Base-by-base conservation (phyloP, 2,113 vertebrate genomes). In the Scolopax mira region DNA sequence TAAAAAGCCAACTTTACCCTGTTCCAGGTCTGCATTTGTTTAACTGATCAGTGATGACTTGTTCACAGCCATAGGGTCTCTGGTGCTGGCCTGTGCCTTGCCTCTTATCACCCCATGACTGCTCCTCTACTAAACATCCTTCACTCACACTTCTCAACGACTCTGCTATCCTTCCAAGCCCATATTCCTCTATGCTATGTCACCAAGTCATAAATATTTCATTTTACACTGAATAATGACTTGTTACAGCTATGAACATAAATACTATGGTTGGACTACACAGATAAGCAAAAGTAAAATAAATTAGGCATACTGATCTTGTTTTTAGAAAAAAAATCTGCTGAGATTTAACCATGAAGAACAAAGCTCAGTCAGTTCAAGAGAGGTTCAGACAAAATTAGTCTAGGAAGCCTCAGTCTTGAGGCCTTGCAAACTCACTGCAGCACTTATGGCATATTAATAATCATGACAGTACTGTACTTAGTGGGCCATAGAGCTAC, bases 311-410 rank as follows among this genome's bases (percentile, higher is more conserved):
- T 6, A 84, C 19, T 5, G n/a, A 85, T 51, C 48, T 90, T 19
- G n/a, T 67, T 62, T 88, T 90, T 10, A 57, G 67, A 72, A 83
- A 94, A 88, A 88, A 86, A 83, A 60, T 55, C 15, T 69, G 48
- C 27, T 42, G 25, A 3, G 3, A 48, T 11, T 71, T 55, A 46
- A 79, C 28, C 33, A 51, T 2, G 25, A 19, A 23, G 79, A 91
- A 75, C 18, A 62, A 51, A 88, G 30, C 82, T 85, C 48, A 35
- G 44, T 54, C 74, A 62, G 11, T 12, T 6, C 35, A 55, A 33
- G 49, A 83, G 65, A 82, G 30, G 23, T 58, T 81, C 51, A 74
- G 74, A 41, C 23, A 89, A 79, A 89, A 71, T 41, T 12, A 54
- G 11, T 11, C 11, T 11, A 7, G 62, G 41, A 81, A 89, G 7